phyloP scores from a whole-genome alignment of 2,113 vertebrate species.

The Eulacestoma nigropectus region DNA sequence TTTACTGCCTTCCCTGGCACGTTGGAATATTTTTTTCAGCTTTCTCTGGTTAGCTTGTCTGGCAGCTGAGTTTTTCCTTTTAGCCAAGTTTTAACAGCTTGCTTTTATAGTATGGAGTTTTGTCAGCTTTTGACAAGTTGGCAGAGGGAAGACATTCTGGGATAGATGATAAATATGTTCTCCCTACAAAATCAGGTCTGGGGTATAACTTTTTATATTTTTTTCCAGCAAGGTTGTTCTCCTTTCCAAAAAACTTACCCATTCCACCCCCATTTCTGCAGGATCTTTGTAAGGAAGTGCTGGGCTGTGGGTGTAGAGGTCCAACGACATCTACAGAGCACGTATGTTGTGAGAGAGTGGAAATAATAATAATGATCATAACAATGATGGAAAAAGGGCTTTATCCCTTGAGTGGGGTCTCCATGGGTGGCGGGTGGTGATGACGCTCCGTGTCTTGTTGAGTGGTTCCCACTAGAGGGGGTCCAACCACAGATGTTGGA shows the following conservation, averaged over 20 bases:
- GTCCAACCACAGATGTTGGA: conserved; percentile 64
- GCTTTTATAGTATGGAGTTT: conserved; percentile 51
- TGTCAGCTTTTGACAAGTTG: conserved; percentile 64
- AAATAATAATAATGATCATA: not conserved
- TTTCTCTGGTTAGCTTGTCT: conserved; percentile 61
- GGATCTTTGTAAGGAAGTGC: not conserved
- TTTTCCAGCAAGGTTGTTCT: not conserved
- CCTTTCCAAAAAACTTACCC: not conserved
- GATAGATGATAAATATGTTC: conserved; percentile 48
- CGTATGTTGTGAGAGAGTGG: not conserved
- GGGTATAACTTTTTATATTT: not conserved
- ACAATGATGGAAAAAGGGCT: not conserved
- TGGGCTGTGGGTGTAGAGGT: not conserved
- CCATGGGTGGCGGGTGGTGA: not conserved
- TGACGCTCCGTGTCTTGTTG: conserved; percentile 15
- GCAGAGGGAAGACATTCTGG: conserved; percentile 25
- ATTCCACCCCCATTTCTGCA: not conserved
- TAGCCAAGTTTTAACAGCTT: conserved; percentile 65
- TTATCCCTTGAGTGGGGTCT: not conserved
- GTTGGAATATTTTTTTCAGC: not conserved
- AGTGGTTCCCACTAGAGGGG: conserved; percentile 65
- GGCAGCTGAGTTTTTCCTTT: conserved; percentile 65
- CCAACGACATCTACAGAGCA: not conserved
- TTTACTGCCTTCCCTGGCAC: conserved; percentile 15
- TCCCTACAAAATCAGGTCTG: not conserved